Percentiles rank a stretch among this genome's conserved stretches.
These are phyloP conservation scores for Luperina nickerlii DNA, from an alignment of 2,888 invertebrate species.

Conservation along the genomic window DNA sequence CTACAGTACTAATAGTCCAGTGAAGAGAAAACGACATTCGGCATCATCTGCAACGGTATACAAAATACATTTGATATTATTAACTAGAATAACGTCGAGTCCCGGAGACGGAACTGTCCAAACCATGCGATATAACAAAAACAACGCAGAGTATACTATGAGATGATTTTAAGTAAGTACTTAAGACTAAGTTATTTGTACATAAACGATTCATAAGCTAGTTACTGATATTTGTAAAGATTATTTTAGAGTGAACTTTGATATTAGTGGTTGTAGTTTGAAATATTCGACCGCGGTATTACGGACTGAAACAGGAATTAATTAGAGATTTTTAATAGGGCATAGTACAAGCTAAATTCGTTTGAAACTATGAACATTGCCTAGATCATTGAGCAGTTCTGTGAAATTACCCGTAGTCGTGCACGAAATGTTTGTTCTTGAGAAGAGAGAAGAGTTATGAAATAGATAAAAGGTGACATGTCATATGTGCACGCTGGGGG, in stretches of 20 bases:
- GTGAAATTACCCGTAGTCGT: constrained; percentile 17
- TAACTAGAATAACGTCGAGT: constrained; percentile 55
- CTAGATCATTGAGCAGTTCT: not conserved
- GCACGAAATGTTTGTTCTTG: constrained; percentile 34
- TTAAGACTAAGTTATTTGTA: constrained; percentile 70
- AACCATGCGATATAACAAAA: constrained; percentile 59
- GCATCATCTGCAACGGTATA: constrained; percentile 57
- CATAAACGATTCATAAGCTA: constrained; percentile 70
- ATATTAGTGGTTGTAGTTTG: constrained; percentile 52
- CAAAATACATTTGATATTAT: constrained; percentile 61
- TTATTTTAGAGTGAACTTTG: constrained; percentile 57
- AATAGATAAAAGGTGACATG: constrained; percentile 24
- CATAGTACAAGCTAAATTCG: constrained; percentile 25
- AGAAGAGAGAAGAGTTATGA: constrained; percentile 8
- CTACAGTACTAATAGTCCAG: constrained; percentile 63
- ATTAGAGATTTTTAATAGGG: constrained; percentile 15
- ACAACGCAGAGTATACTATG: constrained; percentile 62
- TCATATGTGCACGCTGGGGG: not conserved
- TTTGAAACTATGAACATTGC: constrained; percentile 30
- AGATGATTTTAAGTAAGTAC: constrained; percentile 67
- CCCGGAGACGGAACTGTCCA: constrained; percentile 49
- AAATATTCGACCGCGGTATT: constrained; percentile 45
- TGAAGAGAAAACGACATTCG: constrained; percentile 72
- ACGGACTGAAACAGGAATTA: constrained; percentile 13
- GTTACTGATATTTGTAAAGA: constrained; percentile 65